Conservation (phyloP, 2,888 invertebrate genomes). For the Ectemnius continuus region DNA sequence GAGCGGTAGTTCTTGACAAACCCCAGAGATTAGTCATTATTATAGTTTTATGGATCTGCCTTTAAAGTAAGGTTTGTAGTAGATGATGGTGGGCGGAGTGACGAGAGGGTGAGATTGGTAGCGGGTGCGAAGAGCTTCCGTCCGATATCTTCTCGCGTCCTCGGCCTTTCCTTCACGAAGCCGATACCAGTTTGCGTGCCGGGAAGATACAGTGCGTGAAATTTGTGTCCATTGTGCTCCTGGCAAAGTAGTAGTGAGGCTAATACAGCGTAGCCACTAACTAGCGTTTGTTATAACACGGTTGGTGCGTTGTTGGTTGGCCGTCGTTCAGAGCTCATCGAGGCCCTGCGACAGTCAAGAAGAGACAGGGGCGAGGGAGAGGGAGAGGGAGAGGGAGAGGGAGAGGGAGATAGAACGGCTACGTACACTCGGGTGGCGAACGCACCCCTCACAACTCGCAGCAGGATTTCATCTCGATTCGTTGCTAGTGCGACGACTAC, state of each 20-base stretch:
- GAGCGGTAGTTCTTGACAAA: constrained; percentile 51
- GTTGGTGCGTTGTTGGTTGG: constrained; percentile 66
- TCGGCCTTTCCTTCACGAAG: constrained; percentile 42
- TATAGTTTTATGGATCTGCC: constrained; percentile 51
- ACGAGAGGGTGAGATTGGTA: neutral
- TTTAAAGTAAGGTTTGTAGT: constrained; percentile 37
- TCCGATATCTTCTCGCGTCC: constrained; percentile 36
- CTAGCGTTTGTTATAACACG: constrained; percentile 75
- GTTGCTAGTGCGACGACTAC: constrained; percentile 26
- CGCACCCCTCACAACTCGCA: constrained; percentile 16
- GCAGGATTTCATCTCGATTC: constrained; percentile 7
- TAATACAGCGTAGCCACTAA: constrained; percentile 73
- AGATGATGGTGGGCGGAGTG: neutral
- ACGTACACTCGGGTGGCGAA: neutral
- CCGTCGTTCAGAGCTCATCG: constrained; percentile 58
- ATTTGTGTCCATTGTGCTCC: constrained; percentile 75
- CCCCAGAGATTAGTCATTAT: constrained; percentile 65
- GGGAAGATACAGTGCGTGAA: constrained; percentile 72
- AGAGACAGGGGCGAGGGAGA: too few relatives aligned
- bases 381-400: too few relatives aligned
- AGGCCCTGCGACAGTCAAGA: neutral
- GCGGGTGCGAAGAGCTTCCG: neutral
- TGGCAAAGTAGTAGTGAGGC: constrained; percentile 69
- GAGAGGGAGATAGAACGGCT: neutral
- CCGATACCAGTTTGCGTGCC: constrained; percentile 52